A percentile compares a stretch with the other conserved stretches of the same genome.
Evolutionary conservation across 2,113 vertebrate species (phyloP).

Genomic region (Lophius piscatorius): DNA sequence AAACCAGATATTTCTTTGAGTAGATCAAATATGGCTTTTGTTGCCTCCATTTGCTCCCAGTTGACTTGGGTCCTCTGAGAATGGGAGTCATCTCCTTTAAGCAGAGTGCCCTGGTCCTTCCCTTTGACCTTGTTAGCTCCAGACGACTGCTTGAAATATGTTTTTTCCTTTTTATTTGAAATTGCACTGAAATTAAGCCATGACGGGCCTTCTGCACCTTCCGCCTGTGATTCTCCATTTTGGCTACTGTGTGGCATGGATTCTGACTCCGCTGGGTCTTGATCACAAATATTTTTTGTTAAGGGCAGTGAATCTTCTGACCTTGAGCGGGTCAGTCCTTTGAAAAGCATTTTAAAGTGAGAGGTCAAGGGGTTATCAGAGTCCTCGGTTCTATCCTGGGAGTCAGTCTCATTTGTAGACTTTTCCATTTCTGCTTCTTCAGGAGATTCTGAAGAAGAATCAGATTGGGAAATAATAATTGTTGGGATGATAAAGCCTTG

Average conservation of each 20-base stretch:
- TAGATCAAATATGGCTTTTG: conserved; percentile 80
- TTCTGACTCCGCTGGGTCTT: conserved; percentile 3
- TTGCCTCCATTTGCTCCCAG: conserved; percentile 71
- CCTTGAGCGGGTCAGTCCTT: conserved; percentile 45
- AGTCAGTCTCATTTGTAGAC: conserved; percentile 16
- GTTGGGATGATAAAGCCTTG: conserved; percentile 20
- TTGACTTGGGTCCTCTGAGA: conserved; percentile 55
- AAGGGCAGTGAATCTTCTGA: conserved; percentile 67
- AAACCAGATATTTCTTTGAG: conserved; percentile 82
- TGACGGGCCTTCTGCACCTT: conserved; percentile 21
- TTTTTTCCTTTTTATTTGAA: conserved; percentile 63
- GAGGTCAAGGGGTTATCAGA: conserved; percentile 52
- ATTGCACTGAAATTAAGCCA: conserved; percentile 14
- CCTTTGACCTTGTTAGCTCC: conserved; percentile 42
- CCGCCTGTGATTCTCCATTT: conserved; percentile 13
- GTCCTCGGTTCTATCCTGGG: conserved; percentile 50
- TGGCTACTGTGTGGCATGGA: conserved; percentile 5
- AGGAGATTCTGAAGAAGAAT: conserved; percentile 17
- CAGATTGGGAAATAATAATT: conserved; percentile 53
- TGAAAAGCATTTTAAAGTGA: conserved; percentile 63
- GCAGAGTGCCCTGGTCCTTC: conserved; percentile 49
- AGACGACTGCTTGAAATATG: conserved; percentile 26
- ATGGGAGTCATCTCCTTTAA: conserved; percentile 50
- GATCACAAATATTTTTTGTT: conserved; percentile 21
- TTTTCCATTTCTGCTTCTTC: conserved; percentile 16